Evolutionary conservation across 2,888 invertebrate species (phyloP).

Genomic region (Amphipyra tragopoginis): DNA sequence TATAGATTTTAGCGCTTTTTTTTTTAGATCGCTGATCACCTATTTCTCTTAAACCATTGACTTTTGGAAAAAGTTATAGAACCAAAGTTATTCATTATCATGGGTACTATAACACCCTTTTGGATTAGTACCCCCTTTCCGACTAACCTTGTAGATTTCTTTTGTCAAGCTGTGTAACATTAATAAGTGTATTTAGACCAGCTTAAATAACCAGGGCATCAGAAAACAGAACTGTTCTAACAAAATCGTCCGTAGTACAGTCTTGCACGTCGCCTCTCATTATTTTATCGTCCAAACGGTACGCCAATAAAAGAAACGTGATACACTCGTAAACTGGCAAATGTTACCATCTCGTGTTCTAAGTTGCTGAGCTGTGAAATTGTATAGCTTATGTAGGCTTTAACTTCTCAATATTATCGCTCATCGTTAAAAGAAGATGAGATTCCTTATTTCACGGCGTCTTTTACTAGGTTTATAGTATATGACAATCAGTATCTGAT

Average conservation of each 20-base stretch:
- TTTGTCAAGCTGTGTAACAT: no score
- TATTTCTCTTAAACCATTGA: no score
- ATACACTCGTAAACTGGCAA: conserved; percentile 65
- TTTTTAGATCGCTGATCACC: no score
- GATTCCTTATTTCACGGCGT: conserved; percentile 30
- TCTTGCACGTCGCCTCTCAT: conserved; percentile 17
- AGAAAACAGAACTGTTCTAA: background rate
- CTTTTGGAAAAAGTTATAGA: no score
- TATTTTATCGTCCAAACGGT: conserved; percentile 57
- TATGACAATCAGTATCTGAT: conserved; percentile 2
- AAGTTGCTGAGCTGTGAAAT: conserved; percentile 61
- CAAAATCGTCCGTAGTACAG: background rate
- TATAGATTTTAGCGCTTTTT: no score
- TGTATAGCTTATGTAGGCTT: conserved; percentile 58
- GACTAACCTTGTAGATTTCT: no score
- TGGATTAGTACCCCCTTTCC: no score
- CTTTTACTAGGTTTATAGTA: conserved; percentile 23
- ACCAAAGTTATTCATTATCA: no score
- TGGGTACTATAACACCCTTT: no score
- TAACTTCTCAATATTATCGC: conserved; percentile 34
- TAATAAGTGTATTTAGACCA: background rate
- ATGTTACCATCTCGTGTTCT: conserved; percentile 59
- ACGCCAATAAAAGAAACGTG: conserved; percentile 65
- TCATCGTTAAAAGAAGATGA: conserved; percentile 38
- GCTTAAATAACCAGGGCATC: background rate